Percentiles rank a stretch among this genome's conserved stretches.
These are phyloP conservation scores for Theocolax elegans DNA, from an alignment of 1,140 invertebrate genomes.

Conservation along the genomic window DNA sequence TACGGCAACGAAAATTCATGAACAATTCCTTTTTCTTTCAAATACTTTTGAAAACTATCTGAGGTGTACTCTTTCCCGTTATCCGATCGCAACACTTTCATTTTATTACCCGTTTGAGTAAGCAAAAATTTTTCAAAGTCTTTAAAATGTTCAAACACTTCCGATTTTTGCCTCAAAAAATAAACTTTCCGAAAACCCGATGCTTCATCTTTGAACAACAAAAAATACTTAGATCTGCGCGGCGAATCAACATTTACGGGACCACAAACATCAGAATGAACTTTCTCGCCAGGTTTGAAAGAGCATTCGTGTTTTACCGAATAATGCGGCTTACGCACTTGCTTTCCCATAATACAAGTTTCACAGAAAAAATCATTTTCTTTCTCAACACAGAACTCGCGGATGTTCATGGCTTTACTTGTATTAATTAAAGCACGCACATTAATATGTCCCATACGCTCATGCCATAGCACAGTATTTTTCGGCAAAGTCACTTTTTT, in stretches of 20 bases:
- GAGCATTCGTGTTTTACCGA: neutral
- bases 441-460: too few relatives aligned
- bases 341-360: too few relatives aligned
- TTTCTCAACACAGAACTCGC: neutral
- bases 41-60: neutral
- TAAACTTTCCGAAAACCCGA: slow-evolving; percentile 52
- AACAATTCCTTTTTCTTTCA: slow-evolving; percentile 28
- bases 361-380: neutral
- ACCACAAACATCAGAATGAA: slow-evolving; percentile 5
- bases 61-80: slow-evolving; percentile 36
- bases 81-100: slow-evolving; percentile 42
- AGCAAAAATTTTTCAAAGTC: too few relatives aligned
- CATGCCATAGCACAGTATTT: too few relatives aligned
- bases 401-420: too few relatives aligned
- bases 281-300: neutral
- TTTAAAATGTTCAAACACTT: slow-evolving; percentile 54
- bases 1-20: slow-evolving; percentile 43
- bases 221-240: slow-evolving; percentile 30
- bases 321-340: too few relatives aligned
- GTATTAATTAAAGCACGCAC: neutral
- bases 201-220: slow-evolving; percentile 50
- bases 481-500: too few relatives aligned
- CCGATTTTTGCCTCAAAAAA: slow-evolving; percentile 54
- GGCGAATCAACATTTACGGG: neutral
- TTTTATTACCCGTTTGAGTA: too few relatives aligned